Base-by-base conservation (phyloP, 2,113 vertebrate genomes). In the Chionodraco myersi region DNA sequence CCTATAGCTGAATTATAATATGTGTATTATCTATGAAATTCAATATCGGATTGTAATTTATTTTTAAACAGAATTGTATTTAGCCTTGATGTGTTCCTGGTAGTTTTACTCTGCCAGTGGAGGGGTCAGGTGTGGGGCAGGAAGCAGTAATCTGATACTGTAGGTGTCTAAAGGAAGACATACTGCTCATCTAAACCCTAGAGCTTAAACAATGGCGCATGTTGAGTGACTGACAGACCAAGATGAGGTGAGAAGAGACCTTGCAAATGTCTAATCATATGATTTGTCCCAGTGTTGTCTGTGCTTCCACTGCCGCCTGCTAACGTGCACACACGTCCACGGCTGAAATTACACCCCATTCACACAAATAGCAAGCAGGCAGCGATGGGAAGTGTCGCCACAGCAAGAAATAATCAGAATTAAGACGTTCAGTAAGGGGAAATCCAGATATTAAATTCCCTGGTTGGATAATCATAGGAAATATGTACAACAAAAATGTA, bases 311-410 rank as follows among this genome's bases (percentile, higher is more conserved):
- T 18, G 67, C 15, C 6, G 57, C 41, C 75, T 47, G 72, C 78
- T 82, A 30, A 85, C 79, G 78, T 56, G 58, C 60, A 60, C 77
- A 51, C 26, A 14, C 53, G 30, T 85, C 71, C 48, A 52, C 64
- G 41, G 59, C 49, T 93, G 90, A 91, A 94, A 93, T 94, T 90
- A 91, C 90, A 92, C 76, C 83, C 89, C 86, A 77, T 88, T 89
- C 74, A 82, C 90, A 78, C 88, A 89, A 89, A 92, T 88, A 93
- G 90, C 73, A 61, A 59, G 70, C 61, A 72, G 79, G 68, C 47
- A 5, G 60, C 36, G 62, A 61, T 6, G 52, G 66, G 47, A 80
- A 48, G 58, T 56, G 70, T 45, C 68, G 26, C 60, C 36, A 44
- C 80, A 72, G 51, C 18, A 71, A 44, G 63, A 63, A 81, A 70